phyloP scores from a whole-genome alignment of 2,797 vertebrate species.

The Peromyscus nudipes region DNA sequence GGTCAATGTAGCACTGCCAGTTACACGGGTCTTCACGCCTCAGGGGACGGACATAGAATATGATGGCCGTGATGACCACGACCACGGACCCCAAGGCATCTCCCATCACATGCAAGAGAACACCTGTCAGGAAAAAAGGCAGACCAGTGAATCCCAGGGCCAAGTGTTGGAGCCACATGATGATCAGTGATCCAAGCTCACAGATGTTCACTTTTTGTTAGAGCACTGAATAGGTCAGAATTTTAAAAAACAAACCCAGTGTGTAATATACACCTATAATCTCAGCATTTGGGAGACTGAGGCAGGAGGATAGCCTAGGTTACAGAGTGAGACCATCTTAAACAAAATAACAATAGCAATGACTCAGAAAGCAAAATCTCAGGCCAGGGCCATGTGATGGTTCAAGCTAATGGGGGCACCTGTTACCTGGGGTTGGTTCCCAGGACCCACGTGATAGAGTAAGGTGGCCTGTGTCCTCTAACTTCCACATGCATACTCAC shows the following conservation, averaged over 20 bases:
- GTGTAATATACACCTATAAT: background rate
- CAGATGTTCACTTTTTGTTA: background rate
- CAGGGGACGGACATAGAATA: conserved; percentile 91
- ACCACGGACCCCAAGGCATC: conserved; percentile 93
- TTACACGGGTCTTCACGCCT: conserved; percentile 84
- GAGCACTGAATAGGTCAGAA: background rate
- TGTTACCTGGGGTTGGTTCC: background rate
- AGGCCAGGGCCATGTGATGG: no score
- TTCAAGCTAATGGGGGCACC: background rate
- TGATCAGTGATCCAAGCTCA: background rate
- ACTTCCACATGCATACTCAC: background rate
- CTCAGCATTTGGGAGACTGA: background rate
- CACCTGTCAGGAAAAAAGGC: conserved; percentile 85
- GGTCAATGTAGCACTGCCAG: conserved; percentile 94
- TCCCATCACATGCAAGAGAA: conserved; percentile 93
- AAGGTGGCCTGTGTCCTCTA: background rate
- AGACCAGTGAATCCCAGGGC: background rate
- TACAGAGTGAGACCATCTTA: background rate
- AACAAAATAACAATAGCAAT: background rate
- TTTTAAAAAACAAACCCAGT: background rate
- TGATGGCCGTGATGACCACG: conserved; percentile 91
- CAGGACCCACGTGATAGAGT: background rate
- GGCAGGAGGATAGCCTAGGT: background rate
- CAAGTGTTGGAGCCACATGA: accelerated
- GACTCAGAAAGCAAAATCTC: background rate